These are phyloP conservation scores for Ostrea edulis DNA, from an alignment of 1,140 invertebrate genomes.

Conservation along the genomic window DNA sequence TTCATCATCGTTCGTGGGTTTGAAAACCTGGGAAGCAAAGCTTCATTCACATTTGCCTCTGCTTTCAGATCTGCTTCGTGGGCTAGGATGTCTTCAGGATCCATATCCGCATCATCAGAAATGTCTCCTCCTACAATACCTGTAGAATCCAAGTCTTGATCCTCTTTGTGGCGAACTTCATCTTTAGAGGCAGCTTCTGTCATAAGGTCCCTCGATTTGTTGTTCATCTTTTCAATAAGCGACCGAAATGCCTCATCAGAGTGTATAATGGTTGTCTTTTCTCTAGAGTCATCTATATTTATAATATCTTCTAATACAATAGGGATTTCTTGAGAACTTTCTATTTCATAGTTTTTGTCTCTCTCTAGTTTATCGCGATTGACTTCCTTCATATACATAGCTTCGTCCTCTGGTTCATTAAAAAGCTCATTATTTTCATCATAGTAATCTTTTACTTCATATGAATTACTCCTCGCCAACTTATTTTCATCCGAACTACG, in stretches of 20 bases:
- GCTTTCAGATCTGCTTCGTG: conserved; percentile 1
- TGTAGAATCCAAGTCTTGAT: conserved; percentile 36
- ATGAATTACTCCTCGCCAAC: neutral
- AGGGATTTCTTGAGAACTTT: neutral
- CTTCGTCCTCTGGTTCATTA: neutral
- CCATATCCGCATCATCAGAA: conserved; percentile 38
- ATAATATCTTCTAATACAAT: neutral
- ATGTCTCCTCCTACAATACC: neutral
- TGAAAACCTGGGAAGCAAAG: neutral
- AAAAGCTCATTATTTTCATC: neutral
- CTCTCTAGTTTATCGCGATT: conserved; percentile 27
- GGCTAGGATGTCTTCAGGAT: conserved; percentile 20
- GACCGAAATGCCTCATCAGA: neutral
- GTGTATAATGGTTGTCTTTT: neutral
- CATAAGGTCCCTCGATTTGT: neutral
- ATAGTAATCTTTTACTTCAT: conserved; percentile 9
- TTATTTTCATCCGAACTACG: neutral
- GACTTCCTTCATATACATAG: neutral
- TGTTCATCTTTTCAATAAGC: neutral
- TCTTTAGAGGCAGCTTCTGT: conserved; percentile 42
- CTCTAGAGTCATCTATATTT: conserved; percentile 17
- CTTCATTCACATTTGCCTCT: neutral
- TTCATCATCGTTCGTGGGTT: neutral
- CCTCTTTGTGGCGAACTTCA: conserved; percentile 26
- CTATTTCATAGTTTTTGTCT: neutral